Evolutionary conservation across 2,797 vertebrate genomes (phyloP), one percentile per base, ranked within the genome.

Genomic region (Acipenser oxyrinchus): DNA sequence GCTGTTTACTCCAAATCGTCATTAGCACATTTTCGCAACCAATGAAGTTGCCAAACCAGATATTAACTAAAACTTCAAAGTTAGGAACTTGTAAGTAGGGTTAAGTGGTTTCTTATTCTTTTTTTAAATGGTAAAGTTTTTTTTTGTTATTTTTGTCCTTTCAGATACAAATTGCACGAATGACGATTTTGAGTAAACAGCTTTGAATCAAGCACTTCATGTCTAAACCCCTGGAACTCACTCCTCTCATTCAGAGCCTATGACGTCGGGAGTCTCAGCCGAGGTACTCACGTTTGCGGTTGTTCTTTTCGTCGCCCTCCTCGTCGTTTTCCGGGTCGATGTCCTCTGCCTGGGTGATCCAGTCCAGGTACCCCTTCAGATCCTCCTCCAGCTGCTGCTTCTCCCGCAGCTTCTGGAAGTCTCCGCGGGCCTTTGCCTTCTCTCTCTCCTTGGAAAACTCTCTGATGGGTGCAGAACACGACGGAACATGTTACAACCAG

Each of bases 391-490:
- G 82, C 81, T 99, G 97, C 75, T 99, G 97, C 74, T 99, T 98
- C 76, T 99, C 97, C 23, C 97, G 91, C 9, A 99, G 85, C 77
- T 98, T 99, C 86, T 99, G 96, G 76, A 99, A 99, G 80, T 99
- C 96, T 67, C 96, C 96, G 10, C 96, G 91, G 10, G 96, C 96
- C 76, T 98, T 98, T 60, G 96, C 96, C 84, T 99, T 99, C 81
- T 98, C 96, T 74, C 97, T 90, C 85, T 99, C 96, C 82, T 99
- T 99, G 60, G 96, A 99, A 84, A 99, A 99, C 79, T 99, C 96
- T 83, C 96, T 99, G 85, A 66, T 70, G 66, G 72, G 71, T 68
- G 76, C 65, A 69, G 76, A 83, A 18, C 37, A 37, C 37, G 37
- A 37, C 5, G 37, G 37, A 37, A 37, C 37, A 37, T 37, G 37